Evolutionary conservation across 2,113 vertebrate species (phyloP), one percentile per base, ranked within the genome.

Genomic region (Trichechus manatus): DNA sequence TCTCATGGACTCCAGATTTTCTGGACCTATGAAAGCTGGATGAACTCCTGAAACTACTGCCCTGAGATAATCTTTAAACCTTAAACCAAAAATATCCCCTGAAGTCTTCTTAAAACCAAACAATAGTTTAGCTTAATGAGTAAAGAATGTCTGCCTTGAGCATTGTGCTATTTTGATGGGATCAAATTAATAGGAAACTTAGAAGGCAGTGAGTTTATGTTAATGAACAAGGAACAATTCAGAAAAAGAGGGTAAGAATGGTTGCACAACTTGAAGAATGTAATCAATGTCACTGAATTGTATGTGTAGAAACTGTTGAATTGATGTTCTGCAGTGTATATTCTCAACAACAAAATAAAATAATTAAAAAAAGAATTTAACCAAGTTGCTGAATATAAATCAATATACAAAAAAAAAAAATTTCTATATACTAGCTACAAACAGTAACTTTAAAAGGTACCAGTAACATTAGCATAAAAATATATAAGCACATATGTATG

Each of bases 381-480:
- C 59, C 64, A 39, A 80, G 25, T 80, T 17, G 1, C 75, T 80
- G 23, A 44, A 36, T 31, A 80, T 50, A 79, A 53, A 79, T 66
- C 59, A 90, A 66, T 79, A 50, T 79, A 77, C 11, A 20, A 89
- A 64, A 89, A 27, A 36, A 64, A 17, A 27, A 5, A 50, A 50
- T 79, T 90, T 79, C 61, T 80, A 90, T 50, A 29, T 66, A 64
- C 9, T 53, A 90, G 44, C 75, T 61, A 90, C 23, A 90, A 90
- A 66, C 14, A 80, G 27, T 22, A 68, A 22, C 15, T 66, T 79
- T 31, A 79, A 61, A 66, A 66, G 61, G 66, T 23, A 90, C 9
- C 33, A 53, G 8, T 90, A 79, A 50, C n/a, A 75, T 61, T 31
- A 66, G 33, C 25, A 89, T 89, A 42, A 61, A 78, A 47, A 78